These are phyloP conservation scores for Tachina grossa DNA, from an alignment of 2,888 invertebrate genomes.

Conservation along the genomic window DNA sequence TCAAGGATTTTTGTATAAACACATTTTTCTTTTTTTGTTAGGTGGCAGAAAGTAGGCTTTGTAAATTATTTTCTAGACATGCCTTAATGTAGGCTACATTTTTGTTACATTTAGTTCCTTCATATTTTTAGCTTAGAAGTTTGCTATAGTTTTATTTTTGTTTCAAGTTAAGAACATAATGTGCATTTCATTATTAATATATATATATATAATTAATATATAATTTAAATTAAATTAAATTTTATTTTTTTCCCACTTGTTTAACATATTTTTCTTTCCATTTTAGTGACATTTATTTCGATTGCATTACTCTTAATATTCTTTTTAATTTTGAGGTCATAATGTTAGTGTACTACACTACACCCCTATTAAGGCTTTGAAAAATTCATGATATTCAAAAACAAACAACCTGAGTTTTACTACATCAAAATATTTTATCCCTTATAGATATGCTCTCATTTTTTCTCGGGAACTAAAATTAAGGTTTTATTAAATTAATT, in stretches of 20 bases:
- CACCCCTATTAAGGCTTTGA: too few relatives aligned
- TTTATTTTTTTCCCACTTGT: background rate
- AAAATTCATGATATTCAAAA: too few relatives aligned
- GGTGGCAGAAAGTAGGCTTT: constrained; percentile 24
- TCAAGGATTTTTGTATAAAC: background rate
- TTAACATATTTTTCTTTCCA: background rate
- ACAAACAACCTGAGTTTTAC: background rate
- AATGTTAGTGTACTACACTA: too few relatives aligned
- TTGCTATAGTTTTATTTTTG: too few relatives aligned
- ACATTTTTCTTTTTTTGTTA: constrained; percentile 15
- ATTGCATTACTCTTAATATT: background rate
- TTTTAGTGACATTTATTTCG: background rate
- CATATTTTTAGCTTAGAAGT: too few relatives aligned
- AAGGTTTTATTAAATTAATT: too few relatives aligned
- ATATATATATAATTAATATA: too few relatives aligned
- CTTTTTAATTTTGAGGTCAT: background rate
- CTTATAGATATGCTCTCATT: background rate
- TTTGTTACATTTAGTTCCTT: background rate
- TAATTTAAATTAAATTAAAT: background rate
- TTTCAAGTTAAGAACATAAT: background rate
- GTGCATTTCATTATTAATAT: too few relatives aligned
- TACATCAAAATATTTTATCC: background rate
- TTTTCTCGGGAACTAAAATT: too few relatives aligned
- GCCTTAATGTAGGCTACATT: constrained; percentile 32
- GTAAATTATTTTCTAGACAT: background rate